Base-by-base conservation (phyloP, 1,140 invertebrate species). In the Himalopsyche phryganea region DNA sequence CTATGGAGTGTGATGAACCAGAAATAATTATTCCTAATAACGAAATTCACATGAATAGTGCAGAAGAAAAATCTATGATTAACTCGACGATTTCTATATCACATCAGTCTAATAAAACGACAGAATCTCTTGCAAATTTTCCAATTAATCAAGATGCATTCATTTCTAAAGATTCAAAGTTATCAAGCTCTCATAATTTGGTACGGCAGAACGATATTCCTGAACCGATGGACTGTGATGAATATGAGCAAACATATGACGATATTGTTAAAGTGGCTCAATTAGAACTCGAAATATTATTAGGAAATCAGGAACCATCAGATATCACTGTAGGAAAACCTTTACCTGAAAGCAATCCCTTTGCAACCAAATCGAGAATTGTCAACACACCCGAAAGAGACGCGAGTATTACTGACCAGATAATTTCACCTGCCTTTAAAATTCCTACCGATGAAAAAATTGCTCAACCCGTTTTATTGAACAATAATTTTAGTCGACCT, bases 281-380 rank as follows among this genome's bases (percentile, higher is more conserved):
- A 11, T 11, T 5, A 5, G 15, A 15, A 13, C n/a, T 40, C 4
- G 15, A 40, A 40, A 15, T n/a, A 3, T 15, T 40, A 5, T 15
- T 40, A 40, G 38, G 15, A 40, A 40, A 6, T 32, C n/a, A 49
- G 14, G 20, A 28, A 28, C 9, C 23, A 3, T 28, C 23, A 5
- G 23, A 5, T 9, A 9, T 28, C 3, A 5, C 23, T 20, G 18
- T 20, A 7, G 18, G 13, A 17, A 13, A 20, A 20, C 19, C 20
- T 5, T 47, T 19, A 9, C 35, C 47, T 44, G 54, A 49, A 18
- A 32, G 49, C 15, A 57, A 57, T 35, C 54, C 54, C 6, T 57
- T 57, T 50, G 47, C 40, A 50, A 57, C 54, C 6, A 57, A 47
- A 11, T 50, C 19, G 10, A 57, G 50, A 35, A 57, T 57, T 44